Evolutionary conservation across 1,140 invertebrate species (phyloP), one percentile per base, ranked within the genome.

Genomic region (Leptonema lineaticorne): DNA sequence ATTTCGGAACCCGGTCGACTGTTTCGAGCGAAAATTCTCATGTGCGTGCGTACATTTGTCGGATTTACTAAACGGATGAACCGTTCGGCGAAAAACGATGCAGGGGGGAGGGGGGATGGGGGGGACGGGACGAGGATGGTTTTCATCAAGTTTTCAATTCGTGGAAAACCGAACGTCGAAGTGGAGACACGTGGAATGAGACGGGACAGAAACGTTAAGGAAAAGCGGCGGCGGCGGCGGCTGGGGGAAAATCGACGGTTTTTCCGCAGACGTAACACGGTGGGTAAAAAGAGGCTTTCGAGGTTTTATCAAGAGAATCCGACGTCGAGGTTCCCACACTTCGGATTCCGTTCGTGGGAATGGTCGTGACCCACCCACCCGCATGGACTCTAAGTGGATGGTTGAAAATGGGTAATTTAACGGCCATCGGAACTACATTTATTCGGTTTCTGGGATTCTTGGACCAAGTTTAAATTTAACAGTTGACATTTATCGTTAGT

Each of bases 61-160:
- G n/a, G n/a, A n/a, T n/a, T n/a, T n/a, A n/a, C n/a, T n/a, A n/a
- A n/a, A n/a, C n/a, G n/a, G n/a, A n/a, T n/a, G n/a, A n/a, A n/a
- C n/a, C n/a, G n/a, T n/a, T n/a, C n/a, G n/a, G n/a, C n/a, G n/a
- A n/a, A n/a, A n/a, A n/a, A n/a, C n/a, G n/a, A n/a, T n/a, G n/a
- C n/a, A n/a, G n/a, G n/a, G n/a, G n/a, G n/a, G n/a, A n/a, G n/a
- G n/a, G n/a, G n/a, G n/a, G n/a, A n/a, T n/a, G n/a, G n/a, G n/a
- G n/a, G n/a, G n/a, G n/a, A n/a, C 14, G 20, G 33, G n/a, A 18
- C 29, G 22, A 27, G 59, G 45, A n/a, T n/a, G n/a, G 59, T 45
- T 62, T 62, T 62, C 59, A 62, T 62, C 59, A 62, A 62, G 59
- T 62, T 62, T 62, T 59, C 57, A 59, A 16, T 41, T n/a, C 59